Evolutionary conservation across 2,113 vertebrate species (phyloP).

Genomic region (Brienomyrus longianalis): DNA sequence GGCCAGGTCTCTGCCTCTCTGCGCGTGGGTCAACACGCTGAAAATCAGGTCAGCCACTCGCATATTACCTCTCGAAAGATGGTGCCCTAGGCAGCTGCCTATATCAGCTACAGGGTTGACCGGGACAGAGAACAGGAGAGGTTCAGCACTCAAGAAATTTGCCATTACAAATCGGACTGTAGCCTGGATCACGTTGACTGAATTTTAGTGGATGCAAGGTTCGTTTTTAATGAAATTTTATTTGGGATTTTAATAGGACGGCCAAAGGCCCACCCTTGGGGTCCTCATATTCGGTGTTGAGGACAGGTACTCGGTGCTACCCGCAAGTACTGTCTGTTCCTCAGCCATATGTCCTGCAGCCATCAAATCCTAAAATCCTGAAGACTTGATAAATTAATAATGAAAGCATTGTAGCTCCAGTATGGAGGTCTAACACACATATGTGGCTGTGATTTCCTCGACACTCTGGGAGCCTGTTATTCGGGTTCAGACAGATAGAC

Average conservation of each 20-base stretch:
- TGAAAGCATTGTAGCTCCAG: neutral
- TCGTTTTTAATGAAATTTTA: neutral
- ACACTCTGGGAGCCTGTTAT: neutral
- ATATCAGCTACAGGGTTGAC: neutral
- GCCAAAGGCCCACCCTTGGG: neutral
- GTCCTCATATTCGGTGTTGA: neutral
- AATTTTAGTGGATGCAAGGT: neutral
- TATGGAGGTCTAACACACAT: neutral
- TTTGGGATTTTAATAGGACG: neutral
- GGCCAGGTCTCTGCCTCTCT: constrained; percentile 67
- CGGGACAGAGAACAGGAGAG: neutral
- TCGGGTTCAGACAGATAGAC: neutral
- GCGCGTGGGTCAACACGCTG: constrained; percentile 75
- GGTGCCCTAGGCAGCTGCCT: neutral
- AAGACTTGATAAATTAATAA: neutral
- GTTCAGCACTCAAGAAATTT: neutral
- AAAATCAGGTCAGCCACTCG: constrained; percentile 64
- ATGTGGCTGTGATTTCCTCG: neutral
- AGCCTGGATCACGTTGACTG: neutral
- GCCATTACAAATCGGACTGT: neutral
- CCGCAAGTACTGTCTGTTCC: neutral
- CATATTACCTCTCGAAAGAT: neutral
- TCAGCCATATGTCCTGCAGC: neutral
- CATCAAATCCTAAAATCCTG: neutral
- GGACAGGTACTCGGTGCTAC: neutral